Evolutionary conservation across 2,888 invertebrate genomes (phyloP).

Genomic region (Microchrysa polita): DNA sequence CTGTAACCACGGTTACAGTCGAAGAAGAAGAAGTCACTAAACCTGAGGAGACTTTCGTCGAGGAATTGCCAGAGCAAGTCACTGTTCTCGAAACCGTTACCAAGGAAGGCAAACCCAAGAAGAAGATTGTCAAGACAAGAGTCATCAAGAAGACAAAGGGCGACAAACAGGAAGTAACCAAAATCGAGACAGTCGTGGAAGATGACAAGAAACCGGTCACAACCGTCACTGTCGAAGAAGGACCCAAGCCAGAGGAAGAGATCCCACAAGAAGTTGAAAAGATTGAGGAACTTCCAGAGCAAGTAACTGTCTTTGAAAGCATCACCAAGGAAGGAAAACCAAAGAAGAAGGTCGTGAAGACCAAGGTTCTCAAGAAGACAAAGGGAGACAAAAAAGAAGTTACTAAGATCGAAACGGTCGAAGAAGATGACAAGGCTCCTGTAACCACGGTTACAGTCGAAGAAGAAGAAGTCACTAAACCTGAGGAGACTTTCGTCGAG

Average conservation of each 20-base stretch:
- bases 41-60: conserved; percentile 54
- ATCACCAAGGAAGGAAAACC: conserved; percentile 55
- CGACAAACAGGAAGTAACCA: conserved; percentile 56
- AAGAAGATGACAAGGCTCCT: conserved; percentile 61
- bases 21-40: conserved; percentile 55
- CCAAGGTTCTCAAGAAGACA: conserved; percentile 51
- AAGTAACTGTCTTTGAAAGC: conserved; percentile 53
- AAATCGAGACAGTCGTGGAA: conserved; percentile 56
- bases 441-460: conserved; percentile 55
- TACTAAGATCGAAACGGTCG: conserved; percentile 58
- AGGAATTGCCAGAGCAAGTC: conserved; percentile 53
- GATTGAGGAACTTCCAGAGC: conserved; percentile 54
- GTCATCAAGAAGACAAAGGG: conserved; percentile 58
- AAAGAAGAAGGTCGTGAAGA: conserved; percentile 54
- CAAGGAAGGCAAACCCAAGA: conserved; percentile 59
- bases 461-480: conserved; percentile 51
- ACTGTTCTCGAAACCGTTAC: conserved; percentile 52
- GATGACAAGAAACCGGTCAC: conserved; percentile 58
- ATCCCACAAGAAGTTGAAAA: too few species aligned
- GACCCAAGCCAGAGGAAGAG: conserved; percentile 46
- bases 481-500: conserved; percentile 55
- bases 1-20: conserved; percentile 57
- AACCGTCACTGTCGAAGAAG: conserved; percentile 53
- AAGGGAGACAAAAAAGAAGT: conserved; percentile 56
- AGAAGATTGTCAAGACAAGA: conserved; percentile 56